Evolutionary conservation across 53 echinoderm and acorn worm genomes (phyloP).

Genomic region (Echinarachnius parma): DNA sequence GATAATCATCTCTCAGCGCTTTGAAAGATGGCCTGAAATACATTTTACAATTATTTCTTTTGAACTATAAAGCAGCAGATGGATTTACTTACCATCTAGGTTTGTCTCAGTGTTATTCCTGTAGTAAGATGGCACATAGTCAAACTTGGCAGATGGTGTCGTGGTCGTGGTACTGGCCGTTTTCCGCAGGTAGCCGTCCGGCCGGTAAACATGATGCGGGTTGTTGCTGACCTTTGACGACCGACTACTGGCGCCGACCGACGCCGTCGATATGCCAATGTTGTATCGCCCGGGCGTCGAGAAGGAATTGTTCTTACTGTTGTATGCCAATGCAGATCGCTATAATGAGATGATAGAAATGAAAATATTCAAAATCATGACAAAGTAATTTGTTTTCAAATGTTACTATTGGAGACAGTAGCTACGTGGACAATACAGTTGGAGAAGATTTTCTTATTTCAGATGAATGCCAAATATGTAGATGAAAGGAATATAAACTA

Average conservation of each 20-base stretch:
- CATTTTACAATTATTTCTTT: no score
- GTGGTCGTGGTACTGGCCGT: constrained; percentile 77
- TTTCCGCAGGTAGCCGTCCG: constrained; percentile 85
- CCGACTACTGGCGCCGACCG: constrained; percentile 74
- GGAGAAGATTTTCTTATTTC: no score
- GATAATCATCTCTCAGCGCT: no score
- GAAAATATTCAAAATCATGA: neutral
- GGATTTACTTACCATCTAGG: constrained; percentile 84
- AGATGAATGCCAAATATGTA: no score
- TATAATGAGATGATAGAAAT: constrained; percentile 11
- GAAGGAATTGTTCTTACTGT: constrained; percentile 57
- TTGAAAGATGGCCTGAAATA: no score
- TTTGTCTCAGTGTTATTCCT: constrained; percentile 77
- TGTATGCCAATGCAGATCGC: constrained; percentile 92
- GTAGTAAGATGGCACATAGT: constrained; percentile 87
- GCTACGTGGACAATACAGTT: no score
- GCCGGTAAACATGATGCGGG: constrained; percentile 56
- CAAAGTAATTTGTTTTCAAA: no score
- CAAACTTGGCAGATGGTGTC: constrained; percentile 79
- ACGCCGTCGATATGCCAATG: constrained; percentile 89
- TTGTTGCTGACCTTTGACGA: constrained; percentile 57
- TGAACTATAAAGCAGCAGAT: neutral
- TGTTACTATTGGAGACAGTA: no score
- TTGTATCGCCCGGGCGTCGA: constrained; percentile 75
- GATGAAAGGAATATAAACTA: no score